Percentiles rank a stretch among this genome's conserved stretches.
Conservation (phyloP, 1,140 invertebrate species). For the Thaumetopoea pityocampa region DNA sequence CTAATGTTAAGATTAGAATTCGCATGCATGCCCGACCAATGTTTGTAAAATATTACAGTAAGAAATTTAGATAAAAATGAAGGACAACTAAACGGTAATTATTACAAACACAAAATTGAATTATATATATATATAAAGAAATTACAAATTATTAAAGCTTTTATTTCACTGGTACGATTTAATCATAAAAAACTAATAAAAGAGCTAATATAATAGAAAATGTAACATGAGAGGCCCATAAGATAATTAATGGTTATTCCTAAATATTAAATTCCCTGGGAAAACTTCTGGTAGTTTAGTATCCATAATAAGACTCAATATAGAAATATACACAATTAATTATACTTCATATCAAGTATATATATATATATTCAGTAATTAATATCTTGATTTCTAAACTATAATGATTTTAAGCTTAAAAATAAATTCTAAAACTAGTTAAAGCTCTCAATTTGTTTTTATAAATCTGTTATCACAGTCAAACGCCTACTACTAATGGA, state of each 20-base stretch:
- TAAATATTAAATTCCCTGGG: too few species aligned
- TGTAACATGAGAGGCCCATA: too few species aligned
- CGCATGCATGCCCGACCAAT: conserved; percentile 66
- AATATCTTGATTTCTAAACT: conserved; percentile 1
- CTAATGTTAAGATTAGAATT: conserved; percentile 57
- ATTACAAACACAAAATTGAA: too few species aligned
- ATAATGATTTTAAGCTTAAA: conserved; percentile 18
- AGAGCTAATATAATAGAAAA: too few species aligned
- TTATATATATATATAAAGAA: conserved; percentile 9
- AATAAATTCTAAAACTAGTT: conserved; percentile 46
- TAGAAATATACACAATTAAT: too few species aligned
- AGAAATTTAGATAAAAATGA: conserved; percentile 19
- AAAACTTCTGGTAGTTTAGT: too few species aligned
- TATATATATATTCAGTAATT: too few species aligned
- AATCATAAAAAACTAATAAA: conserved; percentile 15
- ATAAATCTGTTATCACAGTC: conserved; percentile 61
- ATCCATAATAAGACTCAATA: too few species aligned
- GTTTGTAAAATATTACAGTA: conserved; percentile 27
- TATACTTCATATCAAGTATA: too few species aligned
- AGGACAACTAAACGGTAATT: conserved; percentile 12
- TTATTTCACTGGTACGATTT: conserved; percentile 30
- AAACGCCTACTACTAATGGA: conserved; percentile 59
- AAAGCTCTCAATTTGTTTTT: conserved; percentile 51
- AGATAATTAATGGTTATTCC: too few species aligned
- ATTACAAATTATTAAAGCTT: conserved; percentile 60